Conservation (phyloP, 2,113 vertebrate genomes). For the Apteryx mantelli region DNA sequence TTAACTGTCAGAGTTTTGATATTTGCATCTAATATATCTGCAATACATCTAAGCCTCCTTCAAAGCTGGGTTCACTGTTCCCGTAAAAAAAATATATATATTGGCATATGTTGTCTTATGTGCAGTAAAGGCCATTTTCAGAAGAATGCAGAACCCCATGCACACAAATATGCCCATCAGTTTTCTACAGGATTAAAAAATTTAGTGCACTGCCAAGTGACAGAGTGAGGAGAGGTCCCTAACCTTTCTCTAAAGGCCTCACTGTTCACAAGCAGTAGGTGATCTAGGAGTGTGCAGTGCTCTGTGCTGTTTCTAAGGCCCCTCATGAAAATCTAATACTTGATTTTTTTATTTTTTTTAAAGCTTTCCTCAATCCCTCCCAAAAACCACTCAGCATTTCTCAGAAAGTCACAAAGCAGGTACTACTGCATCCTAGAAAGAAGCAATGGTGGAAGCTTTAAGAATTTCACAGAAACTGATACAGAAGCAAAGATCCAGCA, state of each 20-base stretch:
- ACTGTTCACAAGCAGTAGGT: not conserved
- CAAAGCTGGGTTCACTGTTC: not conserved
- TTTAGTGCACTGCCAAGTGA: not conserved
- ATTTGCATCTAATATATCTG: not conserved
- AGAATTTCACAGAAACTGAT: not conserved
- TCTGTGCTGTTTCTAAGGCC: not conserved
- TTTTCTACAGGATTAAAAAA: not conserved
- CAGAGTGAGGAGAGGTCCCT: not conserved
- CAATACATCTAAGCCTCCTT: not conserved
- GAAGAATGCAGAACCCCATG: not conserved
- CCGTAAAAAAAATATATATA: not conserved
- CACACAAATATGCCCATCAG: not conserved
- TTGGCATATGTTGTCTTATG: fast-evolving
- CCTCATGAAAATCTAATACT: not conserved
- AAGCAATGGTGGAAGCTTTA: not conserved
- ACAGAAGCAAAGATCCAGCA: not conserved
- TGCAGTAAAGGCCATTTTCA: not conserved
- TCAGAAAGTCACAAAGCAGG: not conserved
- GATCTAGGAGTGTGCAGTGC: not conserved
- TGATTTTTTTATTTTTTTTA: not conserved
- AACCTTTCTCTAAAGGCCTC: not conserved
- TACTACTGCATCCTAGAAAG: not conserved
- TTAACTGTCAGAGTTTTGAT: not conserved
- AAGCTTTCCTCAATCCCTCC: not conserved
- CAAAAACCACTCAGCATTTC: not conserved